These are phyloP conservation scores for Zosterops lateralis DNA, from an alignment of 2,113 vertebrate genomes.

Conservation along the genomic window DNA sequence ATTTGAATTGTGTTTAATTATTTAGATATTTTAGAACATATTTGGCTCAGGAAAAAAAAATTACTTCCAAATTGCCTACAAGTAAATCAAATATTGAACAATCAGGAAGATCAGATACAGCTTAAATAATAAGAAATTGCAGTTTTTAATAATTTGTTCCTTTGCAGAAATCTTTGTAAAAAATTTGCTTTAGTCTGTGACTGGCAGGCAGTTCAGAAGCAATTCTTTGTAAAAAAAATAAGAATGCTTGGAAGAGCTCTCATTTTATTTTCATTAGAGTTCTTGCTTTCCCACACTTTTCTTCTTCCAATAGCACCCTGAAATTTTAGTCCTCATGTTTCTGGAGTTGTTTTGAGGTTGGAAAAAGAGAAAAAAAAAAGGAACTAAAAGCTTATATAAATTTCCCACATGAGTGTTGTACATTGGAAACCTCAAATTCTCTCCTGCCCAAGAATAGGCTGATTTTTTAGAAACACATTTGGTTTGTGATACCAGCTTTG, in stretches of 20 bases:
- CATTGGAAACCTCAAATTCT: background rate
- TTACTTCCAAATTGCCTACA: background rate
- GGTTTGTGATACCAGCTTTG: background rate
- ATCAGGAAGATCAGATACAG: background rate
- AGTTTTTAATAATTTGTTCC: background rate
- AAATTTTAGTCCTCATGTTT: background rate
- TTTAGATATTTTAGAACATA: background rate
- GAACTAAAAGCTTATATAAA: background rate
- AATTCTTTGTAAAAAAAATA: background rate
- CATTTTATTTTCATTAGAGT: background rate
- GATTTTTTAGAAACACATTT: background rate
- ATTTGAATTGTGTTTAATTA: background rate
- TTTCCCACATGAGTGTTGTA: fast-evolving
- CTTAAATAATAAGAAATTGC: background rate
- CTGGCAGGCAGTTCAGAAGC: background rate
- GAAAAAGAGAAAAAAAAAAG: background rate
- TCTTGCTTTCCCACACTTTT: background rate
- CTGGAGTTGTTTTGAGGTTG: background rate
- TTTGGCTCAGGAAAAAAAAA: background rate
- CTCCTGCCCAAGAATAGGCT: background rate
- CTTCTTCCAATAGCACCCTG: background rate
- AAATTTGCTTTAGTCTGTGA: background rate
- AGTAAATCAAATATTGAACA: background rate
- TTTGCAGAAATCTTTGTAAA: background rate
- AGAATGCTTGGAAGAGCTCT: background rate